Evolutionary conservation across 2,888 invertebrate genomes (phyloP).

Genomic region (Zygothrica quintamaculata): DNA sequence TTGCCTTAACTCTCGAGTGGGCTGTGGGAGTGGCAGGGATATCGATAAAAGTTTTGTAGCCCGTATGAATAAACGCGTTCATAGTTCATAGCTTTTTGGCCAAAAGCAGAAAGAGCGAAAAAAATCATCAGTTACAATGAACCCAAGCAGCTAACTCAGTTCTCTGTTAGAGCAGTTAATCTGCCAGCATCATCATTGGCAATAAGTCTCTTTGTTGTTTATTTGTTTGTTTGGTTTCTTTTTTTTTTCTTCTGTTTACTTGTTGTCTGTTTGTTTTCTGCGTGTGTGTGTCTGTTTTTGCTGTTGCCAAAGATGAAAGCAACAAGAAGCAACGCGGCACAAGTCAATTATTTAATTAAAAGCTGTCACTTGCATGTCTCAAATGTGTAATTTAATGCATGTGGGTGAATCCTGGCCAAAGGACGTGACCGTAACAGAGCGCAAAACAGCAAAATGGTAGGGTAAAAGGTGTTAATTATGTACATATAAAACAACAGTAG

Average conservation of each 20-base stretch:
- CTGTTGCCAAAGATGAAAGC: constrained; percentile 48
- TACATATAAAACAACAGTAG: constrained; percentile 28
- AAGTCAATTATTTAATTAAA: constrained; percentile 77
- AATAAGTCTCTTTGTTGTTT: constrained; percentile 21
- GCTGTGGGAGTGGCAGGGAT: constrained; percentile 12
- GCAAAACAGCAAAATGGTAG: constrained; percentile 15
- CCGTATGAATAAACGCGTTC: constrained; percentile 49
- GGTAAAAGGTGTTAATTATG: constrained; percentile 38
- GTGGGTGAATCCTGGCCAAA: constrained; percentile 27
- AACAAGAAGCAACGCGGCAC: constrained; percentile 27
- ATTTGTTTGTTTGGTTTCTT: constrained; percentile 13
- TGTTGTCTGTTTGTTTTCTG: constrained; percentile 16
- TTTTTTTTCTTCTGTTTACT: not conserved
- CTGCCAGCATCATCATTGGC: constrained; percentile 48
- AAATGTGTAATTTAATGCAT: constrained; percentile 50
- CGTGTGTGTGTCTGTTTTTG: not conserved
- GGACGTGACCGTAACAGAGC: constrained; percentile 22
- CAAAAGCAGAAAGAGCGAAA: not conserved
- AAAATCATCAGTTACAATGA: not conserved
- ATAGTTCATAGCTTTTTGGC: constrained; percentile 27
- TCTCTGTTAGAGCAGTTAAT: constrained; percentile 24
- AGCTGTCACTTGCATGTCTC: constrained; percentile 62
- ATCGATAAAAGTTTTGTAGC: constrained; percentile 37
- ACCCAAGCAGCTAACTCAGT: not conserved
- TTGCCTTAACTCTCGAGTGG: constrained; percentile 4